Percentiles rank a stretch among this genome's conserved stretches.
Evolutionary conservation across 2,888 invertebrate species (phyloP).

Genomic region (Poecilobothrus nobilitatus): DNA sequence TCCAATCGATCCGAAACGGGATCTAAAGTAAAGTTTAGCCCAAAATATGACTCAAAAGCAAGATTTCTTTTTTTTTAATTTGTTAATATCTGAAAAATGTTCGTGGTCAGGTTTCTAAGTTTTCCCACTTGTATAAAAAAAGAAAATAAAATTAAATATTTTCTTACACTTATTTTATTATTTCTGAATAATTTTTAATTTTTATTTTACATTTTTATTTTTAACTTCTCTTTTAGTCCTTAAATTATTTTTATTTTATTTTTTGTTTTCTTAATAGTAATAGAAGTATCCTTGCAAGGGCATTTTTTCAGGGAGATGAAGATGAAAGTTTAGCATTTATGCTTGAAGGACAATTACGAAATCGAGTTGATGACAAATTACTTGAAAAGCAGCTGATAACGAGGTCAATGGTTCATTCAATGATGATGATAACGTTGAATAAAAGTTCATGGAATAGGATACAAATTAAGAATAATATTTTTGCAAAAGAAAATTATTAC

Average conservation of each 20-base stretch:
- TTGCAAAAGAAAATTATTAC: not conserved
- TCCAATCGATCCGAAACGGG: too few relatives aligned
- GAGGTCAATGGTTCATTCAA: slow-evolving; percentile 31
- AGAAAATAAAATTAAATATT: too few relatives aligned
- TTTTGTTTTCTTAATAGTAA: slow-evolving; percentile 11
- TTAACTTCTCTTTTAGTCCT: not conserved
- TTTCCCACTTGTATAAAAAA: too few relatives aligned
- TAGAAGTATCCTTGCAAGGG: slow-evolving; percentile 28
- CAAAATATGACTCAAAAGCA: too few relatives aligned
- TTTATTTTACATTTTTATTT: slow-evolving; percentile 7
- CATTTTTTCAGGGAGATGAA: slow-evolving; percentile 30
- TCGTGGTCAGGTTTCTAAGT: too few relatives aligned
- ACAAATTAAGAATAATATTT: too few relatives aligned
- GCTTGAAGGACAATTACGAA: slow-evolving; percentile 35
- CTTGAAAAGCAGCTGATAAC: slow-evolving; percentile 27
- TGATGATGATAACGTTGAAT: slow-evolving; percentile 17
- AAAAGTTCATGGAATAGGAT: slow-evolving; percentile 26
- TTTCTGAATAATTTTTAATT: slow-evolving; percentile 15
- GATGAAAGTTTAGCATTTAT: slow-evolving; percentile 33
- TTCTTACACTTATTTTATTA: too few relatives aligned
- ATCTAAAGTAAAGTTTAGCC: too few relatives aligned
- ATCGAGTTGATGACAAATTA: slow-evolving; percentile 24
- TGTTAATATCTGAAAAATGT: too few relatives aligned
- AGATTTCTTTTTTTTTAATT: too few relatives aligned
- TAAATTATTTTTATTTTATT: not conserved